Base-by-base conservation (phyloP, 2,888 invertebrate species). In the Coecobrya sp. region DNA sequence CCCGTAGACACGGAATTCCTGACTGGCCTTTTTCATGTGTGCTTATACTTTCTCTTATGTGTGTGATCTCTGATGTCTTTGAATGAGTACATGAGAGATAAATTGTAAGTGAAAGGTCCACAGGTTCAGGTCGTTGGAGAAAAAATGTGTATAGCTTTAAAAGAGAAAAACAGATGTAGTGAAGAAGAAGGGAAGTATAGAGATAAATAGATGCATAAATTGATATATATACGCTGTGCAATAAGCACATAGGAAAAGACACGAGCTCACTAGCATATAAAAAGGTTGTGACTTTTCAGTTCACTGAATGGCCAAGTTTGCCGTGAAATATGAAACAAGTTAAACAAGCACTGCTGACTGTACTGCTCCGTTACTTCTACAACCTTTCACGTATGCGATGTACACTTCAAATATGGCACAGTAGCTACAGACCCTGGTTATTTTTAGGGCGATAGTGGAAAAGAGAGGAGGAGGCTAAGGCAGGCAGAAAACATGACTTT, bases 1-100 rank as follows among this genome's bases (percentile, higher is more conserved):
- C 92, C 92, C 65, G 76, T 82, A 87, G 91, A 87, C 86, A 68
- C 73, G 92, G 88, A 92, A 92, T 84, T 92, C 88, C 86, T 55
- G 30, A 27, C 59, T 76, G 42, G 76, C 59, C 79, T 87, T 30
- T 68, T 68, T 30, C 30, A 81, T 68, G 30, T 30, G 68, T 27
- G 16, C 76, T 76, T 68, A 49, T 49, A 10, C 22, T 25, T 45
- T 45, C 49, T 49, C 22, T n/a, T 7, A 10, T 27, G 30, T 68
- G 68, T 55, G 13, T 68, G 30, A 30, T 52, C 52, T 52, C 25
- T 55, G 55, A 52, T 79, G 79, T 55, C 55, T 76, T 19, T 52
- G 79, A 79, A 79, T 49, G 49, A 49, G 76, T 25, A 84, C 84
- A 84, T 1, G 22, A 27, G 25, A 68, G 42, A 62, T 84, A 84